Conservation (phyloP, 2,888 invertebrate species). For the Colostygia pectinataria region DNA sequence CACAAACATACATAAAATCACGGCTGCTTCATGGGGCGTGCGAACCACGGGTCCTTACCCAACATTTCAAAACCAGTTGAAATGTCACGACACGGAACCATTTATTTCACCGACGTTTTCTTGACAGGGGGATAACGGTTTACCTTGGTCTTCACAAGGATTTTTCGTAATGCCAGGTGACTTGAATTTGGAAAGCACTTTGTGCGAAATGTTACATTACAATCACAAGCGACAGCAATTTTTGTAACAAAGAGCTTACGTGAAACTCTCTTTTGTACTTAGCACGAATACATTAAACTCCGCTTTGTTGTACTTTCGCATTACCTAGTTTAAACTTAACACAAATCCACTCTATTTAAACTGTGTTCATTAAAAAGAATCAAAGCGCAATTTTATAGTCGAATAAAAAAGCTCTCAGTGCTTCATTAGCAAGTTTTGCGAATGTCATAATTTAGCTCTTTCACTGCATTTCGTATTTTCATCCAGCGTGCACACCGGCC, state of each 20-base stretch:
- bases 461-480: conserved; percentile 19
- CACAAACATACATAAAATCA: conserved; percentile 29
- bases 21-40: conserved; percentile 19
- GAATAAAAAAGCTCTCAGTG: conserved; percentile 7
- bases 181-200: background rate
- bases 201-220: background rate
- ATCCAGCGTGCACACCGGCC: conserved; percentile 12
- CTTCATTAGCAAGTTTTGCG: conserved; percentile 18
- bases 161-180: conserved; percentile 21
- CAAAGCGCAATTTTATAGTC: conserved; percentile 1
- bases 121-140: conserved; percentile 25
- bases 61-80: conserved; percentile 33
- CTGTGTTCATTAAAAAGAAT: conserved; percentile 9
- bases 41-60: conserved; percentile 24
- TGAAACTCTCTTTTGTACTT: background rate
- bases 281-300: background rate
- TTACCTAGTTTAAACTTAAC: background rate
- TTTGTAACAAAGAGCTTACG: background rate
- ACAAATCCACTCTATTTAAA: background rate
- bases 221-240: background rate
- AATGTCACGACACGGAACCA: conserved; percentile 32
- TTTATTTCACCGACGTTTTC: conserved; percentile 32
- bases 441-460: conserved; percentile 19
- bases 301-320: background rate
- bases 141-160: conserved; percentile 16